These are phyloP conservation scores for Panopea generosa DNA, from an alignment of 2,888 invertebrate species.

Conservation along the genomic window DNA sequence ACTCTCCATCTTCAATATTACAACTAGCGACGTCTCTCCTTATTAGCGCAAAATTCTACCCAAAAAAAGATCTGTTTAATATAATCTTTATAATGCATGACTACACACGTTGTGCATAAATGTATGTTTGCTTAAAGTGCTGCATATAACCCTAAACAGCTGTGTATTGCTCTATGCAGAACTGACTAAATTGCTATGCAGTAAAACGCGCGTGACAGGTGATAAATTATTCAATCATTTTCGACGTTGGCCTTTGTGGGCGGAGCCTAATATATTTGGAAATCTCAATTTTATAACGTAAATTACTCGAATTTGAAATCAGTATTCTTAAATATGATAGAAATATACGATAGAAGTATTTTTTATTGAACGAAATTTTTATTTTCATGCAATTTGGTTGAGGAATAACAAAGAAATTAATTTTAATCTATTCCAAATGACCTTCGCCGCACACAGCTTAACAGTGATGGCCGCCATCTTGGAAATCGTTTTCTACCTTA, in stretches of 20 bases:
- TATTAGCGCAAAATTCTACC: too few species aligned
- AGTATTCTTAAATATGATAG: not conserved
- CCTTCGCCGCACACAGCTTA: slow-evolving; percentile 37
- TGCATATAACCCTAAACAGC: slow-evolving; percentile 18
- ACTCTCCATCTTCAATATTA: too few species aligned
- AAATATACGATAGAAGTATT: not conserved
- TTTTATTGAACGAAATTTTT: slow-evolving; percentile 57
- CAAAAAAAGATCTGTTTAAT: too few species aligned
- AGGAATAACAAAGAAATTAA: slow-evolving; percentile 38
- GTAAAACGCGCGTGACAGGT: slow-evolving; percentile 31
- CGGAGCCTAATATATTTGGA: slow-evolving; percentile 38
- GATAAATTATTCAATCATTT: slow-evolving; percentile 43
- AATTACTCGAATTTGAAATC: not conserved
- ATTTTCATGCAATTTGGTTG: not conserved
- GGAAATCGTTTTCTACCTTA: slow-evolving; percentile 24
- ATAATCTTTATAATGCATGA: too few species aligned
- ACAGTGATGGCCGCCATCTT: slow-evolving; percentile 58
- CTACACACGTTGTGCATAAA: slow-evolving; percentile 1
- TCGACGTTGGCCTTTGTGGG: slow-evolving; percentile 39
- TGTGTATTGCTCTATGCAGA: slow-evolving; percentile 31
- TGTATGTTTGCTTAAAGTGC: not conserved
- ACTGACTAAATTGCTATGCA: slow-evolving; percentile 41
- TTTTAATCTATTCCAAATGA: slow-evolving; percentile 51
- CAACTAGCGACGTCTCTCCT: too few species aligned
- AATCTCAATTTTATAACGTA: slow-evolving; percentile 29